These are phyloP conservation scores for Scomberomorus guttatus DNA, from an alignment of 2,797 vertebrate species.

Conservation along the genomic window DNA sequence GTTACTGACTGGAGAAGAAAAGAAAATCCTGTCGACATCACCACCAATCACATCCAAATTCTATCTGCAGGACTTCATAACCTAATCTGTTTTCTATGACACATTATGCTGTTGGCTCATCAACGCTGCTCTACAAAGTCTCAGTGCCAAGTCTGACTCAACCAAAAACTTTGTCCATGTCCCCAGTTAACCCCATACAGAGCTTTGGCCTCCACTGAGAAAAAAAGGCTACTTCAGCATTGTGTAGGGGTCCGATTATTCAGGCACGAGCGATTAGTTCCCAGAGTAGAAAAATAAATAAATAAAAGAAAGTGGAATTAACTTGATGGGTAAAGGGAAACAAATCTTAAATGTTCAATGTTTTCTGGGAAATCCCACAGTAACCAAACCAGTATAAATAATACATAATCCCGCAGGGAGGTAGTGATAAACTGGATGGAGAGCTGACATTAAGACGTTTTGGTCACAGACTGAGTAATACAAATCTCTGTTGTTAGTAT, in stretches of 20 bases:
- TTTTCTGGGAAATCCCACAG: slow-evolving; percentile 64
- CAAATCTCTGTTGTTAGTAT: background rate
- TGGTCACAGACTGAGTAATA: background rate
- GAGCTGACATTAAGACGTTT: slow-evolving; percentile 23
- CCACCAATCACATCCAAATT: slow-evolving; percentile 31
- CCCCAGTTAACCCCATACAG: slow-evolving; percentile 37
- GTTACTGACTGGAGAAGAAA: slow-evolving; percentile 10
- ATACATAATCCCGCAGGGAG: slow-evolving; percentile 20
- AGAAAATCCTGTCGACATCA: slow-evolving; percentile 19
- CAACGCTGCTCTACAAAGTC: slow-evolving; percentile 1
- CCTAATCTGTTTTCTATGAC: slow-evolving; percentile 41
- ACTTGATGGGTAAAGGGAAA: slow-evolving; percentile 23
- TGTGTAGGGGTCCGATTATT: slow-evolving; percentile 4
- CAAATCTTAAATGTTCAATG: slow-evolving; percentile 22
- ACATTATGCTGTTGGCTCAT: slow-evolving; percentile 40
- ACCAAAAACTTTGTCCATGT: slow-evolving; percentile 33
- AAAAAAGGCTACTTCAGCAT: slow-evolving; percentile 23
- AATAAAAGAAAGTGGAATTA: slow-evolving; percentile 54
- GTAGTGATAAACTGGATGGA: slow-evolving; percentile 20
- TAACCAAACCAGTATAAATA: slow-evolving; percentile 37
- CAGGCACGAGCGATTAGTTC: slow-evolving; percentile 18
- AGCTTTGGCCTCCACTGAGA: background rate
- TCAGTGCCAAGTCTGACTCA: slow-evolving; percentile 50
- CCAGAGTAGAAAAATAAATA: slow-evolving; percentile 30
- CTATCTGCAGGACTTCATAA: slow-evolving; percentile 30